Evolutionary conservation across 2,797 vertebrate species (phyloP), one percentile per base, ranked within the genome.

Genomic region (Coendou prehensilis): DNA sequence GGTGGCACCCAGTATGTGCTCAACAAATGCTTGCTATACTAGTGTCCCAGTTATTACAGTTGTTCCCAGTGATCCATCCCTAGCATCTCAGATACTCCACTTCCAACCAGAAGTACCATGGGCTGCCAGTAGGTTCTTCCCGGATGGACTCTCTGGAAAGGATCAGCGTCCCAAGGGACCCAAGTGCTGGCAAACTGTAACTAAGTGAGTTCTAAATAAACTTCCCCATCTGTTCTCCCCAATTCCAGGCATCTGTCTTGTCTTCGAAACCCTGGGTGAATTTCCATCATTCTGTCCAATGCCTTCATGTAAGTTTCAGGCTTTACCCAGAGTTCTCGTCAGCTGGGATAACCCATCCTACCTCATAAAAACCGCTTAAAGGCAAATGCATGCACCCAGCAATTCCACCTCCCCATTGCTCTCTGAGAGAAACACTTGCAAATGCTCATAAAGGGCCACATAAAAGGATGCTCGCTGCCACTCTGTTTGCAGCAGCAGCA

Each of bases 311-410:
- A 8, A 18, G 28, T 41, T 52, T 50, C 5, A 7, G 30, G 63
- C 56, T 75, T 45, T 80, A 30, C 75, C 79, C 82, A 83, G 95
- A 91, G 84, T 75, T 89, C 9, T 3, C 0, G 23, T 20, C 28
- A 37, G 33, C 28, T 41, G 1, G n/a, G 59, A 63, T 59, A 14
- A 26, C 28, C 57, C 71, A 7, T 63, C 79, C 9, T 91, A 56
- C 86, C 80, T 93, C 91, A 52, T 81, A 67, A 84, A 95, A 96
- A 81, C 30, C 45, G 41, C 84, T 95, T 89, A 59, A 30, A 81
- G 91, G 30, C 59, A 50, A 94, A 76, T 56, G n/a, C 26, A 64
- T 83, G 14, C 37, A 50, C 45, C 63, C 80, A 81, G 87, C 80
- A 59, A 83, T 73, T 73, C 61, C 1, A 56, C 78, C 8, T 87